Percentiles rank a stretch among this genome's conserved stretches.
Evolutionary conservation across 1,140 invertebrate species (phyloP).

Genomic region (Formica selysi): DNA sequence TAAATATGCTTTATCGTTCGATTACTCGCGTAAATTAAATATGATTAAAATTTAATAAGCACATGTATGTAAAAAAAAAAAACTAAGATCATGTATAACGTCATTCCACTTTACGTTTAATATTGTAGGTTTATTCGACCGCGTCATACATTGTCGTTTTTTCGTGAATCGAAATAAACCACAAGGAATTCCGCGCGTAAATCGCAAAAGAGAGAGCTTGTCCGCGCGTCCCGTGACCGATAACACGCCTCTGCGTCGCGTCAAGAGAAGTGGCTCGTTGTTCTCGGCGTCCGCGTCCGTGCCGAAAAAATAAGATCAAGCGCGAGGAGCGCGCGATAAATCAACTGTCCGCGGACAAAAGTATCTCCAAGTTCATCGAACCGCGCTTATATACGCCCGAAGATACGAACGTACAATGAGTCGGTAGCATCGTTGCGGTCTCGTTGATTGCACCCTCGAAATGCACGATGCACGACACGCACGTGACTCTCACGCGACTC

Average conservation of each 20-base stretch:
- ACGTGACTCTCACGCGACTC: constrained; percentile 4
- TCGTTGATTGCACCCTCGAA: not conserved
- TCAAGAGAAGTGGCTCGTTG: constrained; percentile 61
- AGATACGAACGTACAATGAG: constrained; percentile 43
- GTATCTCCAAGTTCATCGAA: constrained; percentile 73
- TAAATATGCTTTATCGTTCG: not conserved
- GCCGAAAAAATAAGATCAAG: constrained; percentile 49
- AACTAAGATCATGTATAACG: not conserved
- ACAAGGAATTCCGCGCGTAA: not conserved
- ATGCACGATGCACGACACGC: constrained; percentile 41
- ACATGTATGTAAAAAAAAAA: not conserved
- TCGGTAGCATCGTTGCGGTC: not conserved
- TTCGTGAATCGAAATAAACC: too few species aligned
- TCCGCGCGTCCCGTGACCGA: constrained; percentile 37
- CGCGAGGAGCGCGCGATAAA: constrained; percentile 52
- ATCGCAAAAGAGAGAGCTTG: not conserved
- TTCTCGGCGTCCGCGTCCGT: constrained; percentile 25
- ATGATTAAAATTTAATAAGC: not conserved
- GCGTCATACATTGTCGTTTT: not conserved
- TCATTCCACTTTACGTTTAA: not conserved
- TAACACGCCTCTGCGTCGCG: constrained; percentile 44
- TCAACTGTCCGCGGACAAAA: constrained; percentile 64
- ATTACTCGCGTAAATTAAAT: constrained; percentile 11
- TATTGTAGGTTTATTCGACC: not conserved
- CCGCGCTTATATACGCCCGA: constrained; percentile 25